These are phyloP conservation scores for Hormiphora californensis DNA, from an alignment of 37 sponge, comb jelly and placozoan genomes.

Conservation along the genomic window DNA sequence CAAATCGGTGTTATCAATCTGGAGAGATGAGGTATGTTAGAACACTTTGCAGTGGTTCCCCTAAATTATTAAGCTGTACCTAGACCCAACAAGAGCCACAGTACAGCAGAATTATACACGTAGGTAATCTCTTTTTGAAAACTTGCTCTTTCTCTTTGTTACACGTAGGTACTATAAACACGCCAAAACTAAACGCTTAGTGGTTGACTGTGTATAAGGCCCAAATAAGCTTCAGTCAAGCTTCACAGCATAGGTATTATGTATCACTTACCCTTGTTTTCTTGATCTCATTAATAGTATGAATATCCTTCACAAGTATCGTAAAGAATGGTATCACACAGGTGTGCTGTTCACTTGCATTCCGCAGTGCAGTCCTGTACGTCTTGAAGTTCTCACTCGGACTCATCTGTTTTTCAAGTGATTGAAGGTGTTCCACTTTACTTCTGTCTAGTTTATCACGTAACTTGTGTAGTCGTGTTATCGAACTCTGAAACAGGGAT, in stretches of 20 bases:
- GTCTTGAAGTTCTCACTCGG: slow-evolving; percentile 33
- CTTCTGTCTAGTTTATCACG: not conserved
- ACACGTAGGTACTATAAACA: no score
- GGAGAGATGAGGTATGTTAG: not conserved
- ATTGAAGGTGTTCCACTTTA: not conserved
- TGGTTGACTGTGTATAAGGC: no score
- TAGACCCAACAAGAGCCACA: no score
- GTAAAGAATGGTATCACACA: slow-evolving; percentile 51
- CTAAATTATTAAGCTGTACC: no score
- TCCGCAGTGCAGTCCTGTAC: not conserved
- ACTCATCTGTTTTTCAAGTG: slow-evolving; percentile 10
- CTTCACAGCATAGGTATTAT: not conserved
- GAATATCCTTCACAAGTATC: slow-evolving; percentile 38
- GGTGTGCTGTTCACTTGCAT: slow-evolving; percentile 28
- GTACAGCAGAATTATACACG: no score
- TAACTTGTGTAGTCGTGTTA: slow-evolving; percentile 26
- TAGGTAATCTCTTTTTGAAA: no score
- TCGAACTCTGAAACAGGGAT: slow-evolving; percentile 3
- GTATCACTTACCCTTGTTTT: slow-evolving; percentile 10
- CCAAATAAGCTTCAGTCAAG: no score
- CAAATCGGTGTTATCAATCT: slow-evolving; percentile 8
- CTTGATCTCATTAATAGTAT: slow-evolving; percentile 33
- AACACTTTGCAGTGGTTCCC: no score
- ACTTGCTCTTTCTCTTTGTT: no score
- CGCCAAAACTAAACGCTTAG: no score